Evolutionary conservation across 2,888 invertebrate genomes (phyloP).

Genomic region (Zele albiditarsus): DNA sequence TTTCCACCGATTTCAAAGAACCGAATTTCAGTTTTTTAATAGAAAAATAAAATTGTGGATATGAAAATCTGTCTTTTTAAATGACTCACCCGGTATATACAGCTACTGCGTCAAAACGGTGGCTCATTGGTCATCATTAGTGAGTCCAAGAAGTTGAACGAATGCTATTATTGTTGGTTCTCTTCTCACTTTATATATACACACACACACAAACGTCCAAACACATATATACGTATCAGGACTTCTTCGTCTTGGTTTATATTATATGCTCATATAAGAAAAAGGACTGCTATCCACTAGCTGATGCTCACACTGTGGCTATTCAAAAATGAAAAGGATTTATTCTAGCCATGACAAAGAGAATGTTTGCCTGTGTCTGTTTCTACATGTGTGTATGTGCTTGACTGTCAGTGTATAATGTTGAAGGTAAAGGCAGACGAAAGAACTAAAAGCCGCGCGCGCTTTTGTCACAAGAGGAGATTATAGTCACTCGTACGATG

Average conservation of each 20-base stretch:
- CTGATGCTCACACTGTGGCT: neutral
- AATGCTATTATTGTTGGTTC: neutral
- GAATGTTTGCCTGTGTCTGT: neutral
- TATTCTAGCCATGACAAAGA: conserved; percentile 29
- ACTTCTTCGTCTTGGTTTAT: neutral
- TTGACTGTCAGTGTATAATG: neutral
- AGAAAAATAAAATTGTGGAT: neutral
- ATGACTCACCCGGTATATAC: neutral
- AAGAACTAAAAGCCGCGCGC: conserved; percentile 27
- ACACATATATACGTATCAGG: neutral
- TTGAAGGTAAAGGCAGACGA: neutral
- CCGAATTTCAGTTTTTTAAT: too few relatives aligned
- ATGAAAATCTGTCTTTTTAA: neutral
- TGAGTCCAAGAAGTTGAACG: conserved; percentile 12
- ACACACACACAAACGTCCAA: neutral
- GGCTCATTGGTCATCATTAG: conserved; percentile 43
- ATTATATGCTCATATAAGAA: neutral
- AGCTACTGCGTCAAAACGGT: conserved; percentile 36
- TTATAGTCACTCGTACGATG: conserved; percentile 52
- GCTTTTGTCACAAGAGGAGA: conserved; percentile 50
- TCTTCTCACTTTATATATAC: neutral
- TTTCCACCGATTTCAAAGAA: too few relatives aligned
- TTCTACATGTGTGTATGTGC: neutral
- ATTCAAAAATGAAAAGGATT: conserved; percentile 34
- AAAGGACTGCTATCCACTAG: neutral